These are phyloP conservation scores for Sisor rabdophorus DNA, from an alignment of 2,113 vertebrate species.

Conservation along the genomic window DNA sequence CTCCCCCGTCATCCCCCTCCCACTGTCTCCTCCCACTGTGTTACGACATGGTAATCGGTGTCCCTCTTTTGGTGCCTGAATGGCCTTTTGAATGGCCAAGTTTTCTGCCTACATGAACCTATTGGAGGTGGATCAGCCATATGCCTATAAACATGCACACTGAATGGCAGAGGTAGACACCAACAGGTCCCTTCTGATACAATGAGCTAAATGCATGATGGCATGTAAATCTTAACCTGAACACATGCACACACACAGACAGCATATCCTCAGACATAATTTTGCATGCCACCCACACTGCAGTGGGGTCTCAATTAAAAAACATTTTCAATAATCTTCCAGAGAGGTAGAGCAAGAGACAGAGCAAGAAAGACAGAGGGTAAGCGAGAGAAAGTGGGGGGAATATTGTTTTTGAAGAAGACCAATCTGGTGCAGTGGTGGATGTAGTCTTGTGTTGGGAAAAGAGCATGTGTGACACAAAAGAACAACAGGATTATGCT, in stretches of 20 bases:
- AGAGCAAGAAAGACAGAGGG: too few species aligned
- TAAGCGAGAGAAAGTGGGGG: neutral
- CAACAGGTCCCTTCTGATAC: conserved; percentile 65
- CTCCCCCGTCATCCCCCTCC: conserved; percentile 16
- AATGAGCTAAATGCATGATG: conserved; percentile 49
- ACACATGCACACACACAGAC: conserved; percentile 22
- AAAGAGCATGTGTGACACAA: conserved; percentile 70
- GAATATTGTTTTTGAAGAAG: too few species aligned
- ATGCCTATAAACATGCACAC: conserved; percentile 89
- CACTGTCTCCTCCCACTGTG: conserved; percentile 56
- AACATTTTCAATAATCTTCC: neutral
- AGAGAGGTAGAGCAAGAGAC: too few species aligned
- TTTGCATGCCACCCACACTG: conserved; percentile 40
- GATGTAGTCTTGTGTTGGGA: conserved; percentile 65
- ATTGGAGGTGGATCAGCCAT: conserved; percentile 96
- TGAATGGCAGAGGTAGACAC: conserved; percentile 66
- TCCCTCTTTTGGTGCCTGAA: conserved; percentile 86
- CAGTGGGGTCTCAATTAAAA: conserved; percentile 32
- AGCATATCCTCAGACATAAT: conserved; percentile 40
- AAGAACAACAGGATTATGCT: conserved; percentile 70
- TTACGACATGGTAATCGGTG: conserved; percentile 97
- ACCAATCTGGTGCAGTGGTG: conserved; percentile 53
- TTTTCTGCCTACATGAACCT: conserved; percentile 99
- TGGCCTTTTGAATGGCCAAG: conserved; percentile 86
- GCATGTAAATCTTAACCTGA: conserved; percentile 60